A percentile compares a stretch with the other conserved stretches of the same genome.
These are phyloP conservation scores for Fratercula arctica DNA, from an alignment of 2,797 vertebrate species.

Conservation along the genomic window DNA sequence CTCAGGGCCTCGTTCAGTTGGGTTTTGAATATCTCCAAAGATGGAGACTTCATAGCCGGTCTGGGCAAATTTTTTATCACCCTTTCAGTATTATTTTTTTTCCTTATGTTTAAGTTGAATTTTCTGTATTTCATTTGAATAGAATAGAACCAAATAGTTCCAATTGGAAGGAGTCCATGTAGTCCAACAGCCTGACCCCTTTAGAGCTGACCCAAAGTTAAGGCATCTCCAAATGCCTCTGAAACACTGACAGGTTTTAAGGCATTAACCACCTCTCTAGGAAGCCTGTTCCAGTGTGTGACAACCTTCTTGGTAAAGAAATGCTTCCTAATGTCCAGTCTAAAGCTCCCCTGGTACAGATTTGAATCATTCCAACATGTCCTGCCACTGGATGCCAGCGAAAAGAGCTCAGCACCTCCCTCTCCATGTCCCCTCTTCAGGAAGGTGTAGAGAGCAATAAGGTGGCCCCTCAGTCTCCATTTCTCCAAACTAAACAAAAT, in stretches of 20 bases:
- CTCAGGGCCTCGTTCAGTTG: neutral
- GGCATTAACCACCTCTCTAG: neutral
- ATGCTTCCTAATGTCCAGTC: neutral
- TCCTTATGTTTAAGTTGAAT: neutral
- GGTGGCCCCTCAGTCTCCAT: neutral
- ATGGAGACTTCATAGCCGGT: neutral
- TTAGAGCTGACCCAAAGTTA: neutral
- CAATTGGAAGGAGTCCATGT: neutral
- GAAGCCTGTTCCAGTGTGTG: neutral
- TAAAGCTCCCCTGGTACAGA: neutral
- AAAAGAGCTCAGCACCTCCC: neutral
- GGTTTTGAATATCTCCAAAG: neutral
- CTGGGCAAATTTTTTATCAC: neutral
- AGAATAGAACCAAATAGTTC: neutral
- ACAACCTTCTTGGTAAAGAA: neutral
- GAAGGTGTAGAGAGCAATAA: neutral
- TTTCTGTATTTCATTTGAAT: neutral
- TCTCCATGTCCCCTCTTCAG: neutral
- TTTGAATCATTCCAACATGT: accelerated
- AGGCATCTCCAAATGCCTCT: neutral
- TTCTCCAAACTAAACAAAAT: neutral
- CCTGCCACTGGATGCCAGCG: neutral
- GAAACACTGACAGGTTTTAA: neutral
- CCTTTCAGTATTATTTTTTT: neutral
- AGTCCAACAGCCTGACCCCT: neutral